Conservation (phyloP, 2,888 invertebrate genomes). For the Camponotus fellah region DNA sequence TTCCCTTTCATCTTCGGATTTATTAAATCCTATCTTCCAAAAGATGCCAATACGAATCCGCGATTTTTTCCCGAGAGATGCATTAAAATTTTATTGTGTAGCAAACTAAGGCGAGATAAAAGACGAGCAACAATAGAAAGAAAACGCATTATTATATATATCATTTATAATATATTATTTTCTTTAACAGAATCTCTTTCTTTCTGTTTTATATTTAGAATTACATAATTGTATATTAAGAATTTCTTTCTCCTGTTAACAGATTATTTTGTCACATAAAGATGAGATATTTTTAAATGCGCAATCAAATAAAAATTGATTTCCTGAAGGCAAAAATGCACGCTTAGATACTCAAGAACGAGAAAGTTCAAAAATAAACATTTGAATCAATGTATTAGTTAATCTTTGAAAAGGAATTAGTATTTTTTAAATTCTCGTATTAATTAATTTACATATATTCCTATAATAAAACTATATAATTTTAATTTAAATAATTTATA, state of each 20-base stretch:
- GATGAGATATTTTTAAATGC: constrained; percentile 57
- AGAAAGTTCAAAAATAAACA: constrained; percentile 78
- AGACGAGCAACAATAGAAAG: neutral
- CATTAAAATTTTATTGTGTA: constrained; percentile 36
- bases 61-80: constrained; percentile 19
- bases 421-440: neutral
- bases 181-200: neutral
- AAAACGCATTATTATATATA: neutral
- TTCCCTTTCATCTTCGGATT: constrained; percentile 65
- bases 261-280: constrained; percentile 42
- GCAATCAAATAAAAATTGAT: constrained; percentile 69
- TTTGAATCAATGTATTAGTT: constrained; percentile 76
- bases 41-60: constrained; percentile 17
- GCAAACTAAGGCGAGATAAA: neutral
- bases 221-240: neutral
- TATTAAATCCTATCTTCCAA: constrained; percentile 70
- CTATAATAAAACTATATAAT: neutral
- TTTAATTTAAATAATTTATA: too few species aligned
- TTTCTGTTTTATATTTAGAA: neutral
- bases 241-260: neutral
- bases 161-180: neutral
- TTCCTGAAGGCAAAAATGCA: constrained; percentile 58
- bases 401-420: constrained; percentile 65
- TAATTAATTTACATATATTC: neutral
- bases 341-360: constrained; percentile 74